A percentile compares a stretch with the other conserved stretches of the same genome.
Conservation (phyloP, 2,888 invertebrate genomes). For the Eristalis pertinax region DNA sequence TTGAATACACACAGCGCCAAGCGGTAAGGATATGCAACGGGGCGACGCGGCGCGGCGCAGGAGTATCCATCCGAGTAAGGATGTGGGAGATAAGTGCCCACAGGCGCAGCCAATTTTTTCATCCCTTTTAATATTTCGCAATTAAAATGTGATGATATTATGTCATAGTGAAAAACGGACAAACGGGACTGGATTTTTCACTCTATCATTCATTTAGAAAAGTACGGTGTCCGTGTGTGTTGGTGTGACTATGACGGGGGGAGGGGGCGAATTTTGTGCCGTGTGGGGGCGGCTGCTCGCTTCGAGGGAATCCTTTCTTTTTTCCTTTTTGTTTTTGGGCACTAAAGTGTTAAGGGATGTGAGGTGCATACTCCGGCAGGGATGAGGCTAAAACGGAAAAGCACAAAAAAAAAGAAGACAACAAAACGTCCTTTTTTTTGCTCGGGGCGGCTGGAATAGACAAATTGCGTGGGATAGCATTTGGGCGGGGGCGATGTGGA, state of each 20-base stretch:
- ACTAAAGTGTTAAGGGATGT: slow-evolving; percentile 66
- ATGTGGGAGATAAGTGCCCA: slow-evolving; percentile 65
- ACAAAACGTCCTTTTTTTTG: slow-evolving; percentile 28
- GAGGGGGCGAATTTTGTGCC: not conserved
- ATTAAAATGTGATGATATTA: slow-evolving; percentile 73
- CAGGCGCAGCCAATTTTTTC: slow-evolving; percentile 72
- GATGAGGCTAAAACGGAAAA: slow-evolving; percentile 11
- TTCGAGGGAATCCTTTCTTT: slow-evolving; percentile 32
- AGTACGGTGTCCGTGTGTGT: slow-evolving; percentile 12
- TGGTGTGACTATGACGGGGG: not conserved
- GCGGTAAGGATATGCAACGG: slow-evolving; percentile 24
- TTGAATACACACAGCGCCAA: not conserved
- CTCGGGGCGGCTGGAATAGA: slow-evolving; percentile 38
- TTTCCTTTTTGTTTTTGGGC: not conserved
- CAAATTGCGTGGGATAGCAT: slow-evolving; percentile 69
- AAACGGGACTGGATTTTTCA: slow-evolving; percentile 72
- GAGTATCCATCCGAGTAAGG: not conserved
- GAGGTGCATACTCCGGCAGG: slow-evolving; percentile 18
- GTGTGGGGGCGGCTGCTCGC: slow-evolving; percentile 2
- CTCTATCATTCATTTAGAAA: slow-evolving; percentile 69
- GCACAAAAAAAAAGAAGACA: not conserved
- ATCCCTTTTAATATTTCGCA: slow-evolving; percentile 73
- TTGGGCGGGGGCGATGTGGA: slow-evolving; percentile 3
- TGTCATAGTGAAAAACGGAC: slow-evolving; percentile 72
- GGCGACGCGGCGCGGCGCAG: not conserved